Evolutionary conservation across 2,888 invertebrate species (phyloP).

Genomic region (Dryobota labecula): DNA sequence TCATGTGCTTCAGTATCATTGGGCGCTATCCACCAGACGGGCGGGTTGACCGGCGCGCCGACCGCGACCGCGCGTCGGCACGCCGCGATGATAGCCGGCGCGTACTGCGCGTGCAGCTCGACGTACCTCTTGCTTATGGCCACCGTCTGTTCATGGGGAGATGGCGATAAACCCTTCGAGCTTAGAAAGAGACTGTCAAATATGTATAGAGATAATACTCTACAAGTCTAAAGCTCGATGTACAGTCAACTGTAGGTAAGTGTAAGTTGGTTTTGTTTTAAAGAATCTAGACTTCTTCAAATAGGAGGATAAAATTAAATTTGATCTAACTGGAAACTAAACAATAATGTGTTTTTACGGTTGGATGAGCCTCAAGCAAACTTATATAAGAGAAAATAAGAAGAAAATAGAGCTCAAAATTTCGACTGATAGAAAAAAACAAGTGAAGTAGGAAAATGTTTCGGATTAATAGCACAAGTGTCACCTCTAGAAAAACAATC

Average conservation of each 20-base stretch:
- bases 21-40: slow-evolving; percentile 94
- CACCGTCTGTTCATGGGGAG: slow-evolving; percentile 82
- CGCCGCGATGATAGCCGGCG: slow-evolving; percentile 88
- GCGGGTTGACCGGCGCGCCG: slow-evolving; percentile 92
- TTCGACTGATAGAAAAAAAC: neutral
- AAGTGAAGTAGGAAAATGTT: neutral
- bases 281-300: too few relatives aligned
- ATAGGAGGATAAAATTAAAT: neutral
- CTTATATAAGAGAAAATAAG: too few relatives aligned
- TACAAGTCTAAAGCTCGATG: too few relatives aligned
- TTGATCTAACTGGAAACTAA: neutral
- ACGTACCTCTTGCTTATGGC: slow-evolving; percentile 90
- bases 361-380: neutral
- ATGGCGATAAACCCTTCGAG: neutral
- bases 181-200: neutral
- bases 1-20: slow-evolving; percentile 87
- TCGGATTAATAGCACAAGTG: neutral
- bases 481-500: neutral
- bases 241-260: too few relatives aligned
- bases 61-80: slow-evolving; percentile 85
- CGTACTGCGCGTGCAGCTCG: slow-evolving; percentile 89
- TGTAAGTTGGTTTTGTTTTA: too few relatives aligned
- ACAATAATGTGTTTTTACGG: neutral
- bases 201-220: too few relatives aligned
- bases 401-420: neutral